phyloP scores from a whole-genome alignment of 2,797 vertebrate species.

The Percopsis omiscomaycus region DNA sequence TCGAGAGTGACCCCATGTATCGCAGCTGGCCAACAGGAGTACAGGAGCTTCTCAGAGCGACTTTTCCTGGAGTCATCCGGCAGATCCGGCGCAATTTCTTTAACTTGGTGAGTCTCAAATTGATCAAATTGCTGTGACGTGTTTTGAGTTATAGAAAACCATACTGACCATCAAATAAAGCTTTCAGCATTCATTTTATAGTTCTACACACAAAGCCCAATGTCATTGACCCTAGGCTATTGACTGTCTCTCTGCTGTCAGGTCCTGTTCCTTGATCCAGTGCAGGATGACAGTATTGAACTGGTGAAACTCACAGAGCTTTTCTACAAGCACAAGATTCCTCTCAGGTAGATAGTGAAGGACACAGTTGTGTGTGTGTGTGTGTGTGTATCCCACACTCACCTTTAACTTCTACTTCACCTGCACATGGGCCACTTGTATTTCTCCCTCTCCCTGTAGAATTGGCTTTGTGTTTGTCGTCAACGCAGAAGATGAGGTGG shows the following conservation, averaged over 20 bases:
- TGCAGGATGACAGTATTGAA: slow-evolving; percentile 81
- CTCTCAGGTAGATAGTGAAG: slow-evolving; percentile 82
- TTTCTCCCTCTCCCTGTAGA: slow-evolving; percentile 68
- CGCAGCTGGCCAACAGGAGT: slow-evolving; percentile 85
- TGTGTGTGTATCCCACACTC: slow-evolving; percentile 34
- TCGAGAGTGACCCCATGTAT: slow-evolving; percentile 89
- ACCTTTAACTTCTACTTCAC: slow-evolving; percentile 60
- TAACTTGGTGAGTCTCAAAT: slow-evolving; percentile 84
- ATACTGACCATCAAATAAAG: neutral
- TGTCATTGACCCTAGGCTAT: slow-evolving; percentile 1
- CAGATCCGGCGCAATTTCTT: slow-evolving; percentile 92
- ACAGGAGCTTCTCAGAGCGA: slow-evolving; percentile 87
- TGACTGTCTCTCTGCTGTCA: slow-evolving; percentile 39
- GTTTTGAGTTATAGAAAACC: neutral
- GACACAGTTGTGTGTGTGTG: slow-evolving; percentile 26
- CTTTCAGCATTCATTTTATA: neutral
- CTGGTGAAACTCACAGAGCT: slow-evolving; percentile 88
- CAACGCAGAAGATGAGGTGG: slow-evolving; percentile 82
- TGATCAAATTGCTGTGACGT: neutral
- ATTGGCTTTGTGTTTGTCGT: slow-evolving; percentile 96
- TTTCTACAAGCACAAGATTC: slow-evolving; percentile 89
- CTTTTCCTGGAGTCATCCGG: slow-evolving; percentile 87
- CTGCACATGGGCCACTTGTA: slow-evolving; percentile 63
- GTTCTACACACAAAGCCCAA: neutral
- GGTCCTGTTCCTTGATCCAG: slow-evolving; percentile 86